These are phyloP conservation scores for Rhizoglyphus robini DNA, from an alignment of 1,140 invertebrate species.

Conservation along the genomic window DNA sequence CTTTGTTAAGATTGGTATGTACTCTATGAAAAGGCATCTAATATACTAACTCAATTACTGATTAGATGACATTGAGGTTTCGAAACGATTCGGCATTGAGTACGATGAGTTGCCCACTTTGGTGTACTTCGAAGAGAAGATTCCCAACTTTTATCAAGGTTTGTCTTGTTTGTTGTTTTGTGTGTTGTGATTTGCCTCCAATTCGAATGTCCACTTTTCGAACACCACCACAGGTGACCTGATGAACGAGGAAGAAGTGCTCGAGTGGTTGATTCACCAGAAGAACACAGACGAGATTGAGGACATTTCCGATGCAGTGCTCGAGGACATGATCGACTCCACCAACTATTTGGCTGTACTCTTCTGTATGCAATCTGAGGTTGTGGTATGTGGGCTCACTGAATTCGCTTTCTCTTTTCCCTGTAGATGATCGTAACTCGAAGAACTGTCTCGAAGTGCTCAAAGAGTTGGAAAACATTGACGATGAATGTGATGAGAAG, in stretches of 20 bases:
- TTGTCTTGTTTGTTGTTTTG: conserved; percentile 20
- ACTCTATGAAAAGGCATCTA: too few relatives aligned
- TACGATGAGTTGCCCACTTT: conserved; percentile 74
- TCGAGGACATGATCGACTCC: conserved; percentile 72
- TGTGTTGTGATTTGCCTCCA: background rate
- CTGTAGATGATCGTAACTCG: conserved; percentile 32
- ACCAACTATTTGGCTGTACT: conserved; percentile 75
- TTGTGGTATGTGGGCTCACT: conserved; percentile 23
- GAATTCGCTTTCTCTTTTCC: background rate
- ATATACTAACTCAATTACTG: too few relatives aligned
- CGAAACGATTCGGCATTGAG: conserved; percentile 62
- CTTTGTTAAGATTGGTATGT: conserved; percentile 38
- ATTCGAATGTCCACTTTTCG: conserved; percentile 3
- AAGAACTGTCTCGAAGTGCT: conserved; percentile 29
- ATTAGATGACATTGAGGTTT: conserved; percentile 52
- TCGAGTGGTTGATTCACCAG: conserved; percentile 31
- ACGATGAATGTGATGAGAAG: conserved; percentile 30
- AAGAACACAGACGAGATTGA: conserved; percentile 79
- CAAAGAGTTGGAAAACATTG: conserved; percentile 35
- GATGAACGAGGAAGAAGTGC: conserved; percentile 30
- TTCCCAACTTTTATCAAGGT: conserved; percentile 81
- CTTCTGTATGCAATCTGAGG: conserved; percentile 57
- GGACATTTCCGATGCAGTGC: conserved; percentile 84
- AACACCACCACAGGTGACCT: conserved; percentile 26
- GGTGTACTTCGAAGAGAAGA: conserved; percentile 77